A percentile compares a stretch with the other conserved stretches of the same genome.
Evolutionary conservation across 2,797 vertebrate species (phyloP).

Genomic region (Amphiprion clarkii): DNA sequence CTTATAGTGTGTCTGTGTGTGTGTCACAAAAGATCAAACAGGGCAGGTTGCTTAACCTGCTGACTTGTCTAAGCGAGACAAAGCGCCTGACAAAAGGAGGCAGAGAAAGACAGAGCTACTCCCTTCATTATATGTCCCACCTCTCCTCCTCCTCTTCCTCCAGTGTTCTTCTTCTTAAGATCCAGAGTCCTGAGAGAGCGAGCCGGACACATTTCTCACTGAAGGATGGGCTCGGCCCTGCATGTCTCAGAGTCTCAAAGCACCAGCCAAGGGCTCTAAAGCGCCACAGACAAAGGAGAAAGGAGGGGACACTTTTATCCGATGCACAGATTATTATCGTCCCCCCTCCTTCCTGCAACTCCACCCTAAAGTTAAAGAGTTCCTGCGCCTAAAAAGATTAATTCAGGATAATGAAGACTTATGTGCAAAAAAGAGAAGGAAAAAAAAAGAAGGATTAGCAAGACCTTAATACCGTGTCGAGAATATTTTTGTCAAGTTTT

Average conservation of each 20-base stretch:
- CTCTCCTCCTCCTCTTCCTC: conserved; percentile 58
- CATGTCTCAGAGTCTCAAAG: conserved; percentile 75
- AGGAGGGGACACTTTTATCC: conserved; percentile 80
- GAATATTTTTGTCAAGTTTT: conserved; percentile 73
- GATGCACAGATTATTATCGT: conserved; percentile 77
- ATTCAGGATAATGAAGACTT: conserved; percentile 71
- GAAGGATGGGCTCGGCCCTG: conserved; percentile 69
- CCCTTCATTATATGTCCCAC: conserved; percentile 79
- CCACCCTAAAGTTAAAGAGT: conserved; percentile 69
- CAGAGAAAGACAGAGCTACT: conserved; percentile 80
- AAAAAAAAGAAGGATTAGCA: conserved; percentile 40
- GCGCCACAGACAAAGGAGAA: conserved; percentile 73
- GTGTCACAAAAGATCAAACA: conserved; percentile 81
- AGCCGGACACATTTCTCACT: conserved; percentile 72
- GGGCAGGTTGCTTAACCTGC: conserved; percentile 88
- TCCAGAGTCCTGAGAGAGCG: conserved; percentile 75
- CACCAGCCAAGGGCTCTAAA: conserved; percentile 75
- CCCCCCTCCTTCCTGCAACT: conserved; percentile 55
- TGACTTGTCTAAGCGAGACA: conserved; percentile 91
- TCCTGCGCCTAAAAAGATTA: conserved; percentile 65
- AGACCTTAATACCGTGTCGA: conserved; percentile 54
- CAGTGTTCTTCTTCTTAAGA: conserved; percentile 81
- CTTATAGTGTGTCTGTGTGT: conserved; percentile 52
- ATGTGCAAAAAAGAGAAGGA: conserved; percentile 31
- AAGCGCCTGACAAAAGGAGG: conserved; percentile 83